A percentile compares a stretch with the other conserved stretches of the same genome.
Evolutionary conservation across 2,113 vertebrate species (phyloP).

Genomic region (Otocyon megalotis): DNA sequence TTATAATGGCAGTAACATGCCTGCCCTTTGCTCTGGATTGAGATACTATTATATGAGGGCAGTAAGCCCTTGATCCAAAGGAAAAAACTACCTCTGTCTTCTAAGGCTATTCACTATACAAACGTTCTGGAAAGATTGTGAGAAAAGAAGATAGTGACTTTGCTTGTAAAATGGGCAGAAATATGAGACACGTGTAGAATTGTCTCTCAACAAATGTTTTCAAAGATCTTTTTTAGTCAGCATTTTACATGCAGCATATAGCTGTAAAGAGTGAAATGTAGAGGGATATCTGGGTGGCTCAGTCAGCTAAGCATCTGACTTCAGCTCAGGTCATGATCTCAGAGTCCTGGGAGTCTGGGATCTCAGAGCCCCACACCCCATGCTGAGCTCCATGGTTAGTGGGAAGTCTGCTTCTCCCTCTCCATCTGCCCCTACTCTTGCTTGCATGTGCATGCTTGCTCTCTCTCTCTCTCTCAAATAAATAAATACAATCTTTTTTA

Average conservation of each 20-base stretch:
- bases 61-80: constrained; percentile 8
- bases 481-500: neutral
- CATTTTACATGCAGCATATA: neutral
- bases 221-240: neutral
- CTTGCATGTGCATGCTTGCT: neutral
- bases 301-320: neutral
- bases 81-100: neutral
- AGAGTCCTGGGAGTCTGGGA: neutral
- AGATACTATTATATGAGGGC: neutral
- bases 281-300: neutral
- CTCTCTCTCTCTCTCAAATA: neutral
- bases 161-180: neutral
- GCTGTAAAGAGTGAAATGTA: neutral
- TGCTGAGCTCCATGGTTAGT: neutral
- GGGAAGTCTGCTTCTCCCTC: neutral
- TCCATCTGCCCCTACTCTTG: neutral
- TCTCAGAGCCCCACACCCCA: neutral
- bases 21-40: neutral
- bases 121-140: neutral
- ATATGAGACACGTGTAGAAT: neutral
- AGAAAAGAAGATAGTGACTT: neutral
- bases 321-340: neutral
- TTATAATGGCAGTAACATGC: neutral
- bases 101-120: neutral
- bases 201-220: constrained; percentile 36